A percentile compares a stretch with the other conserved stretches of the same genome.
Conservation (phyloP, 2,113 vertebrate species). For the Trachemys scripta region DNA sequence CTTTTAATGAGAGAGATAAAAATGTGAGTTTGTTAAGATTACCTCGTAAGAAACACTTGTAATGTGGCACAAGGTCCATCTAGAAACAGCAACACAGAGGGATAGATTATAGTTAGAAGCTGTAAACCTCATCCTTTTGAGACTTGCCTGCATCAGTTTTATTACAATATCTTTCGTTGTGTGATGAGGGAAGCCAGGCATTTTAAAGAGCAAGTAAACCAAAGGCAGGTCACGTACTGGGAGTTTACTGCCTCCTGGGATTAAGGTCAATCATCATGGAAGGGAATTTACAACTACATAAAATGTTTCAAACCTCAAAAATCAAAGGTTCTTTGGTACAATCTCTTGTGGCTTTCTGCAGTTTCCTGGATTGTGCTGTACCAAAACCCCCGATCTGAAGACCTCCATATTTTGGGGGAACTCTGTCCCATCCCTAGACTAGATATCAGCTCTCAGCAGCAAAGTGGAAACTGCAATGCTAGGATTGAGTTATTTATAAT, state of each 20-base stretch:
- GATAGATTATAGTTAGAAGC: not conserved
- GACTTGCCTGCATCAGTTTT: not conserved
- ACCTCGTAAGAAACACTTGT: not conserved
- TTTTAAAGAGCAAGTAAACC: not conserved
- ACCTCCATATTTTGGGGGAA: not conserved
- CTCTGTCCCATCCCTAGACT: not conserved
- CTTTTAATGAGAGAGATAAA: not conserved
- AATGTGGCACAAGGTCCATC: rapidly evolving
- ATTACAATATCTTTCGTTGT: not conserved
- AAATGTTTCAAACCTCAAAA: not conserved
- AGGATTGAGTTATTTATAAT: not conserved
- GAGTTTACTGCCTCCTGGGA: not conserved
- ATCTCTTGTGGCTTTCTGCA: not conserved
- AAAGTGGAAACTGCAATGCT: not conserved
- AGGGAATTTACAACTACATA: not conserved
- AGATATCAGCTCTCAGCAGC: not conserved
- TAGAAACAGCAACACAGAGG: not conserved
- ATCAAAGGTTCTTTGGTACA: not conserved
- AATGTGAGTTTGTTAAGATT: not conserved
- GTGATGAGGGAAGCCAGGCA: not conserved
- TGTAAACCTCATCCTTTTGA: not conserved
- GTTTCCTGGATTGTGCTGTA: not conserved
- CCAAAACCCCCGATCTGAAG: not conserved
- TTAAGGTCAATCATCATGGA: not conserved
- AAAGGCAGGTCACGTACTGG: not conserved